Evolutionary conservation across 2,888 invertebrate species (phyloP).

Genomic region (Dryocosmus kuriphilus): DNA sequence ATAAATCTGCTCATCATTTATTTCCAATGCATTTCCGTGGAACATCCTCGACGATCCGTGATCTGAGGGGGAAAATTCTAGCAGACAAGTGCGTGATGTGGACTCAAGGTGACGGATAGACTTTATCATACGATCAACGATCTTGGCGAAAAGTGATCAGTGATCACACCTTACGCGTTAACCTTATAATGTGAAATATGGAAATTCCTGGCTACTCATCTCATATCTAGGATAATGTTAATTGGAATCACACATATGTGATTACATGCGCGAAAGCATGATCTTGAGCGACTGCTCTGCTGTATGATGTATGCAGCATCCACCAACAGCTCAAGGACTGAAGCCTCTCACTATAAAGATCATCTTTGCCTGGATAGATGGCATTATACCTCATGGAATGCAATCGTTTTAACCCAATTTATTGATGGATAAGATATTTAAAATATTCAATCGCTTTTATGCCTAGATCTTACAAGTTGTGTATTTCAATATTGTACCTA

Average conservation of each 20-base stretch:
- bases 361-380: constrained; percentile 12
- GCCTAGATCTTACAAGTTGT: background rate
- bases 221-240: constrained; percentile 37
- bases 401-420: background rate
- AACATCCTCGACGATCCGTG: constrained; percentile 1
- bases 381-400: background rate
- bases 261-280: background rate
- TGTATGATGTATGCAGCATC: constrained; percentile 10
- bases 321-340: constrained; percentile 9
- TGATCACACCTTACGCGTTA: constrained; percentile 23
- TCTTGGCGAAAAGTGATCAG: constrained; percentile 22
- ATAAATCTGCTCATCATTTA: constrained; percentile 34
- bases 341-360: constrained; percentile 31
- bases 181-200: constrained; percentile 28
- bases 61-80: background rate
- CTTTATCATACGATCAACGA: constrained; percentile 28
- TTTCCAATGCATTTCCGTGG: constrained; percentile 32
- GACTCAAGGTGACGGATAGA: constrained; percentile 31
- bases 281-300: constrained; percentile 21
- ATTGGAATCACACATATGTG: constrained; percentile 31
- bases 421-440: background rate
- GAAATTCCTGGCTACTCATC: constrained; percentile 23
- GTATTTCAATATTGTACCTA: background rate
- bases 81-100: background rate
- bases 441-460: background rate